Evolutionary conservation across 2,888 invertebrate genomes (phyloP), one percentile per base, ranked within the genome.

Genomic region (Baccha elongata): DNA sequence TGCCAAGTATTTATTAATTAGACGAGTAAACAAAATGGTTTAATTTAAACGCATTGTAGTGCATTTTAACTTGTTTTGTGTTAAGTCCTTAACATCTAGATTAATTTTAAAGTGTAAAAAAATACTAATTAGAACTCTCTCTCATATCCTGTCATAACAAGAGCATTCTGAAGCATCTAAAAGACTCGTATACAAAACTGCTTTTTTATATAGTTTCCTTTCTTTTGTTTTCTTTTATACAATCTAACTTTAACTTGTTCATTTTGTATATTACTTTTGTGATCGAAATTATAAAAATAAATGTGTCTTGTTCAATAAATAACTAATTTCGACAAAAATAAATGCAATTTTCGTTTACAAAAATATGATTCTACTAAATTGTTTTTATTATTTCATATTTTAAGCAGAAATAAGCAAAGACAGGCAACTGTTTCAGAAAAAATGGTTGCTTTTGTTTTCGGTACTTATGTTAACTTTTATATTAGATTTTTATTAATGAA

Each of bases 321-420:
- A 17, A 15, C 15, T 17, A 26, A 26, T 32, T 8, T 32, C 8
- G 8, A 8, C 23, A 5, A 35, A 52, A 44, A 21, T n/a, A n/a
- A 62, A 46, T 64, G 68, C 74, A 80, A 80, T 80, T 80, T 80
- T 80, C 79, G 79, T 80, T 74, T 52, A 58, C 32, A 52, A 58
- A 13, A 32, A 44, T 53, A 8, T 32, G 42, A 21, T 48, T 48
- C 1, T n/a, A n/a, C n/a, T n/a, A n/a, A n/a, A n/a, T n/a, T n/a
- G n/a, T n/a, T 21, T 55, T 37, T 37, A 21, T 32, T 23, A 13
- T 21, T 40, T 17, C 6, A 21, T 50, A 11, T 19, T 19, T 55
- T 19, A 8, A 44, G 6, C 6, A 42, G 10, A 46, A n/a, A 26
- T 15, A 48, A 21, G 17, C 53, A 32, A 48, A 17, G 40, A 26